Evolutionary conservation across 2,797 vertebrate species (phyloP).

Genomic region (Malurus splendens): DNA sequence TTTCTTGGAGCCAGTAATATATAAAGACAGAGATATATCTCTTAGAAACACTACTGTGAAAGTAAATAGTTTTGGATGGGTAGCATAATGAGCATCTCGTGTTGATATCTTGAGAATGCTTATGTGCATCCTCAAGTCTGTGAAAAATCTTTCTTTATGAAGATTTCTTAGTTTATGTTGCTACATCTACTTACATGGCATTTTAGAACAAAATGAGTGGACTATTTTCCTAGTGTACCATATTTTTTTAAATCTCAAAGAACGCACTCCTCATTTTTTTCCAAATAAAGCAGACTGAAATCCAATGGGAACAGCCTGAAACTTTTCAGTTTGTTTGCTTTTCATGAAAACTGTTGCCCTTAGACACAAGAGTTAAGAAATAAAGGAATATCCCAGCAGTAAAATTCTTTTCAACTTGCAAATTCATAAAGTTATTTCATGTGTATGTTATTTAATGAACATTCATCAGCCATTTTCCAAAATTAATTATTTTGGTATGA

Average conservation of each 20-base stretch:
- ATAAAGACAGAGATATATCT: neutral
- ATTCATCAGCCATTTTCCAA: slow-evolving; percentile 2
- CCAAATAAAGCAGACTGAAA: neutral
- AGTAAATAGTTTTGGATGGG: neutral
- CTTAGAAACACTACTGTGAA: neutral
- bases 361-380: neutral
- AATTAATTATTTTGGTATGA: neutral
- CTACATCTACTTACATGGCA: neutral
- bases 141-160: neutral
- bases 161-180: neutral
- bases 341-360: neutral
- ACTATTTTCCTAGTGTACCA: neutral
- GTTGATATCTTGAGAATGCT: neutral
- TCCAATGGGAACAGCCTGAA: neutral
- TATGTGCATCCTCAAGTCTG: neutral
- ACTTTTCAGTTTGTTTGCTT: neutral
- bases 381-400: neutral
- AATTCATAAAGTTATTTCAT: neutral
- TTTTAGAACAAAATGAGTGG: neutral
- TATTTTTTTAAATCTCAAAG: neutral
- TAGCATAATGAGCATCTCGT: neutral
- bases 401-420: neutral
- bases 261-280: neutral
- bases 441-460: neutral
- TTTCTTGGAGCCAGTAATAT: neutral